Evolutionary conservation across 92 coral and sea anemone species (phyloP).

Genomic region (Metridium senile): DNA sequence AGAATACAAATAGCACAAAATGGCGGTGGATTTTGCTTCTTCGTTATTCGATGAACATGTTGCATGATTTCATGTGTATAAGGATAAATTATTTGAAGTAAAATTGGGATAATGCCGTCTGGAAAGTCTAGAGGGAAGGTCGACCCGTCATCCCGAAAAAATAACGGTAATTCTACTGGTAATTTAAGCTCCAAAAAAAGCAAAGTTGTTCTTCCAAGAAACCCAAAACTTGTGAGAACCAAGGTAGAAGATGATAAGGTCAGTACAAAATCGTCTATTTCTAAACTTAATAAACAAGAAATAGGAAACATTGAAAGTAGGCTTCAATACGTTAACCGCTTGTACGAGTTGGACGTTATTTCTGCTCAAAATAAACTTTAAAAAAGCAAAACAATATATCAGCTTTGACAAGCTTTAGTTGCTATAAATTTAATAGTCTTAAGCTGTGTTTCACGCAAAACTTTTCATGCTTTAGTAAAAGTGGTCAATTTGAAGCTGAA

Average conservation of each 20-base stretch:
- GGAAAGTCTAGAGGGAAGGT: constrained; percentile 78
- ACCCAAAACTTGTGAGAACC: constrained; percentile 93
- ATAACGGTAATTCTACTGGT: constrained; percentile 74
- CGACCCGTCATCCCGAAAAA: constrained; percentile 72
- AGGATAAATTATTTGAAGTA: not conserved
- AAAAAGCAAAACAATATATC: too few relatives aligned
- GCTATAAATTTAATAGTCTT: too few relatives aligned
- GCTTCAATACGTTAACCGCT: not conserved
- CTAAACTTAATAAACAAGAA: not conserved
- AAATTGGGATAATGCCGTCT: constrained; percentile 45
- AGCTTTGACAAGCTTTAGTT: too few relatives aligned
- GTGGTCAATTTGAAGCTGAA: too few relatives aligned
- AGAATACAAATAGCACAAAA: constrained; percentile 12
- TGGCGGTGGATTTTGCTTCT: constrained; percentile 26
- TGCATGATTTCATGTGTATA: not conserved
- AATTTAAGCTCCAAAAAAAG: constrained; percentile 70
- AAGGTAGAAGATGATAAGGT: constrained; percentile 92
- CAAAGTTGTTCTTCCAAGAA: constrained; percentile 93
- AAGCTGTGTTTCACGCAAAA: too few relatives aligned
- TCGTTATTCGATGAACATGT: constrained; percentile 1
- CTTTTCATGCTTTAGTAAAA: too few relatives aligned
- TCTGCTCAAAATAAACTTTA: too few relatives aligned
- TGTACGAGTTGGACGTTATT: not conserved
- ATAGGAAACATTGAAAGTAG: not conserved
- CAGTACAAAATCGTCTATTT: not conserved